A percentile compares a stretch with the other conserved stretches of the same genome.
These are phyloP conservation scores for Hemitrygon akajei DNA, from an alignment of 2,797 vertebrate genomes.

Conservation along the genomic window DNA sequence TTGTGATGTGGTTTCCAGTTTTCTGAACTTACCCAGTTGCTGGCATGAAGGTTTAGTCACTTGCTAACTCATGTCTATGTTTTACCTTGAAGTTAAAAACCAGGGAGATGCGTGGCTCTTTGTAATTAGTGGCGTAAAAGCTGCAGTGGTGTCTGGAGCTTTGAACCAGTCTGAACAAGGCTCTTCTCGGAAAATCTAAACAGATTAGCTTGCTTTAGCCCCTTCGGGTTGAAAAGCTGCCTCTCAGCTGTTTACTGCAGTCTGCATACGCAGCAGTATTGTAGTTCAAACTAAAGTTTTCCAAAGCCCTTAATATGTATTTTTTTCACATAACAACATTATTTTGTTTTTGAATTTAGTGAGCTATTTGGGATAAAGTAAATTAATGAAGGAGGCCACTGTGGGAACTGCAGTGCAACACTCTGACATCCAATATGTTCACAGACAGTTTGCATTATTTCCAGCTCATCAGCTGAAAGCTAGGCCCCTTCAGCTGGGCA, in stretches of 20 bases:
- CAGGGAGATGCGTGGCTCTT: not conserved
- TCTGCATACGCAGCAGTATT: not conserved
- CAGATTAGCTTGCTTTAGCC: constrained; percentile 13
- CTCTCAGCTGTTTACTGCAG: not conserved
- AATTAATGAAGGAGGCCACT: not conserved
- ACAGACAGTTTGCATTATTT: not conserved
- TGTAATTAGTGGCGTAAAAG: not conserved
- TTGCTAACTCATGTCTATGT: constrained; percentile 11
- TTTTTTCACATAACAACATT: not conserved
- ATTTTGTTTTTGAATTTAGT: not conserved
- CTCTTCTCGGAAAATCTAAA: not conserved
- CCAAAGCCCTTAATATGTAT: not conserved
- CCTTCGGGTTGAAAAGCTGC: not conserved
- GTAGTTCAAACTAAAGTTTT: constrained; percentile 3
- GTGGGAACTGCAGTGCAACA: not conserved
- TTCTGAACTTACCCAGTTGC: not conserved
- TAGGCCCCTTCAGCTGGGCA: not conserved
- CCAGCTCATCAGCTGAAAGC: not conserved
- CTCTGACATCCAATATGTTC: not conserved
- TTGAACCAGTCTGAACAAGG: constrained; percentile 9
- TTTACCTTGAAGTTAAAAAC: not conserved
- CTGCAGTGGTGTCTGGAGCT: not conserved
- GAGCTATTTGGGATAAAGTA: not conserved
- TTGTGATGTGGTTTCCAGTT: not conserved
- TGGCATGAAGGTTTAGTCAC: not conserved